A percentile compares a stretch with the other conserved stretches of the same genome.
Evolutionary conservation across 1,140 invertebrate genomes (phyloP).

Genomic region (Zeugodacus cucurbitae): DNA sequence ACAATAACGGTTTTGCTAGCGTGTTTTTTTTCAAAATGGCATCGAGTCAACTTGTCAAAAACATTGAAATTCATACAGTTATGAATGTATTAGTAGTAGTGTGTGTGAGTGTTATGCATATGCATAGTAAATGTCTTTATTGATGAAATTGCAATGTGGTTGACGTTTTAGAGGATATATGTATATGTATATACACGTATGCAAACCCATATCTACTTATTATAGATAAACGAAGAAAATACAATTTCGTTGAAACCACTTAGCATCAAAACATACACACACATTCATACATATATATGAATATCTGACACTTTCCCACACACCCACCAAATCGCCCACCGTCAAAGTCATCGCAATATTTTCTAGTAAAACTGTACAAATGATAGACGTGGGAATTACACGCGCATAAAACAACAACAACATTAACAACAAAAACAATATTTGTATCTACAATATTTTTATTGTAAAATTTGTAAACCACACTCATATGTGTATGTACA

Average conservation of each 20-base stretch:
- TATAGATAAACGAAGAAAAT: not conserved
- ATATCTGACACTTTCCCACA: not conserved
- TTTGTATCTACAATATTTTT: not conserved
- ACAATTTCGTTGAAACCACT: constrained; percentile 33
- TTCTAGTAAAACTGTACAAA: not conserved
- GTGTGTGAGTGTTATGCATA: constrained; percentile 5
- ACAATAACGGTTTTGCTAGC: not conserved
- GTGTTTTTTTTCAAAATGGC: not conserved
- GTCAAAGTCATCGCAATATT: constrained; percentile 9
- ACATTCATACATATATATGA: not conserved
- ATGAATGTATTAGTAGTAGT: not conserved
- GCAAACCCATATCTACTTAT: not conserved
- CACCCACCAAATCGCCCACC: not conserved
- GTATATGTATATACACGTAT: not conserved
- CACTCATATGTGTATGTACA: not conserved
- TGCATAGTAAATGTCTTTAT: constrained; percentile 26
- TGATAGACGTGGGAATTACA: constrained; percentile 41
- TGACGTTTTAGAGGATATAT: constrained; percentile 7
- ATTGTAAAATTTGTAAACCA: not conserved
- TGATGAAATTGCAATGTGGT: constrained; percentile 38
- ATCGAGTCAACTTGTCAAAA: constrained; percentile 25
- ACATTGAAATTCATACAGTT: not conserved
- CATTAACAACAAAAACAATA: not conserved
- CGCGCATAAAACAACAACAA: not conserved
- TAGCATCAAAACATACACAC: not conserved